Base-by-base conservation (phyloP, 2,888 invertebrate species). In the Drosophila nr. perissopoda region DNA sequence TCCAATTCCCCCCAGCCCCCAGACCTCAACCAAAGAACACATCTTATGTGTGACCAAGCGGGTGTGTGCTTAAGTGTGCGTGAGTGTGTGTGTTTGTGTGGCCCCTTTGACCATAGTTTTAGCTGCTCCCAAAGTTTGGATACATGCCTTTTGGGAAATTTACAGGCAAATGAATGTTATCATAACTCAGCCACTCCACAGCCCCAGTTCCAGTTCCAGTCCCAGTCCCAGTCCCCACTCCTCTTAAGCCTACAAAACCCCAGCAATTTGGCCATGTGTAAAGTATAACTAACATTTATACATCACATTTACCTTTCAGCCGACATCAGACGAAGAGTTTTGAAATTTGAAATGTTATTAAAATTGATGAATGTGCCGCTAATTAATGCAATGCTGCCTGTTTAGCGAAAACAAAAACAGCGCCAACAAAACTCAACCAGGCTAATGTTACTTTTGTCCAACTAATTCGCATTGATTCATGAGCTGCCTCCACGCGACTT, bases 321-420 rank as follows among this genome's bases (percentile, higher is more conserved):
- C 38, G 56, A 10, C 52, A 57, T 63, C 53, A 59, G 48, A 25
- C 38, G 29, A 11, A 36, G 64, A 52, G 57, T 74, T 81, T 81
- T 63, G 21, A 54, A 54, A 65, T 79, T 72, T 58, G 70, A 88
- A 91, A 91, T 91, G 74, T 84, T 91, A 91, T 92, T 92, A 92
- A 92, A 92, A 92, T 92, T 92, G 92, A 92, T 92, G 92, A 92
- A 92, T 92, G 83, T 81, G 89, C 86, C 80, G 89, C 91, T 92
- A 92, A 92, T 92, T 92, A 91, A 90, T 84, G 83, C 77, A 76
- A 80, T 46, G 29, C 61, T 68, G 58, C 63, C 70, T 62, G 78
- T 62, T 79, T 75, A 75, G 70, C 34, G 10, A 25, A 54, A 51
- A 56, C 46, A 68, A 57, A 51, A 57, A 34, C 34, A 36, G 53